A percentile compares a stretch with the other conserved stretches of the same genome.
These are phyloP conservation scores for Myiagra hebetior DNA, from an alignment of 2,113 vertebrate genomes.

Conservation along the genomic window DNA sequence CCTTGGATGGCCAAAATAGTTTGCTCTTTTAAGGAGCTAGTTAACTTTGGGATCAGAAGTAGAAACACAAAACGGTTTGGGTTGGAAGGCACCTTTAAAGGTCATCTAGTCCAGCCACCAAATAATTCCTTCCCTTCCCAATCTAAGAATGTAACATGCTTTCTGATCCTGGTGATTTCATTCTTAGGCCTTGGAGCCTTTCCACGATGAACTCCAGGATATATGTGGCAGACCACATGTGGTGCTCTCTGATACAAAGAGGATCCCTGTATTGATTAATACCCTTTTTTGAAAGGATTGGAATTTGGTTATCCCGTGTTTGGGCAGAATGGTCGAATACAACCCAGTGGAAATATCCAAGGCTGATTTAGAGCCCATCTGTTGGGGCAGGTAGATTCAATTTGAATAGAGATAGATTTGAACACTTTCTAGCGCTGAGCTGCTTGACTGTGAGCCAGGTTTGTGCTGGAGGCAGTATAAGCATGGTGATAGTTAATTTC, in stretches of 20 bases:
- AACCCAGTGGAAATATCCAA: not conserved
- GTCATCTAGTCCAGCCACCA: not conserved
- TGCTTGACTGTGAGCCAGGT: not conserved
- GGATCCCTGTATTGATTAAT: not conserved
- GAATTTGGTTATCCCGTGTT: rapidly evolving
- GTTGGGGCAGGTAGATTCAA: not conserved
- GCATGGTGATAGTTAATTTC: not conserved
- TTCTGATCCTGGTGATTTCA: not conserved
- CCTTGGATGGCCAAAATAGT: not conserved
- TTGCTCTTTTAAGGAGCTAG: not conserved
- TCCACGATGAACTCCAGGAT: not conserved
- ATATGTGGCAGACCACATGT: not conserved
- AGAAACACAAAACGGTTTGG: not conserved
- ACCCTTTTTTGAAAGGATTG: not conserved
- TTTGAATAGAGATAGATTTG: not conserved
- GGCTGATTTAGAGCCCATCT: not conserved
- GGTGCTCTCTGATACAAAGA: not conserved
- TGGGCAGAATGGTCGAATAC: not conserved
- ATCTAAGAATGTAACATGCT: not conserved
- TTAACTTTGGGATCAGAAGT: not conserved
- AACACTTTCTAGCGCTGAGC: not conserved
- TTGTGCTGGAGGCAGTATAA: not conserved
- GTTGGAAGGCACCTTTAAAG: not conserved
- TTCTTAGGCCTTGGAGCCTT: not conserved
- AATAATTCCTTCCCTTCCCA: not conserved